phyloP scores from a whole-genome alignment of 2,888 invertebrate genomes.

The Macrosoma leucophasiata region DNA sequence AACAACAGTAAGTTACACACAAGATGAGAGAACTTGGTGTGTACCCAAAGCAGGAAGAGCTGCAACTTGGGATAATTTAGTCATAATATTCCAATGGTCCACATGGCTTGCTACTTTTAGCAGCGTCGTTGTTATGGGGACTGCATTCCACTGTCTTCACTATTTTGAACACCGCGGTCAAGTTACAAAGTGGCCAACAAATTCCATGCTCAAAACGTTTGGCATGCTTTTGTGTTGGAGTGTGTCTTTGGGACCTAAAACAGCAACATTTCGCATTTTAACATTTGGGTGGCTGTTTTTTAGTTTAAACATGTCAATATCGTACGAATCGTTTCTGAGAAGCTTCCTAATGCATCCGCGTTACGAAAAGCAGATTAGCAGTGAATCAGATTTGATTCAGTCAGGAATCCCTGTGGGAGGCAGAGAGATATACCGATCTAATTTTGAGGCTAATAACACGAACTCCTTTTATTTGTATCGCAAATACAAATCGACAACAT shows the following conservation, averaged over 20 bases:
- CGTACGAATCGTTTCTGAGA: conserved; percentile 68
- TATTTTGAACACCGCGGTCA: conserved; percentile 45
- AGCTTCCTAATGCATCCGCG: conserved; percentile 71
- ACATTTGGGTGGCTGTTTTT: conserved; percentile 66
- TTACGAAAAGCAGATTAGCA: conserved; percentile 68
- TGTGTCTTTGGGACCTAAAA: conserved; percentile 53
- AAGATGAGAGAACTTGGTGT: conserved; percentile 71
- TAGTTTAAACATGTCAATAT: conserved; percentile 67
- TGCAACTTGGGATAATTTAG: conserved; percentile 62
- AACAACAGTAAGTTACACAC: conserved; percentile 63
- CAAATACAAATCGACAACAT: conserved; percentile 61
- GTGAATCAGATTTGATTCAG: conserved; percentile 58
- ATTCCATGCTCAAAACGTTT: conserved; percentile 61
- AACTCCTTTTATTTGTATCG: conserved; percentile 67
- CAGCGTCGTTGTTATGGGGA: conserved; percentile 50
- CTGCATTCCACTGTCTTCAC: conserved; percentile 55
- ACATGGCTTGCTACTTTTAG: conserved; percentile 60
- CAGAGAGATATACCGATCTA: conserved; percentile 64
- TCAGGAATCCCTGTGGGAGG: conserved; percentile 63
- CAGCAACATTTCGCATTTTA: conserved; percentile 56
- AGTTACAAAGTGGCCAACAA: conserved; percentile 62
- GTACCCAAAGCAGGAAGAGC: conserved; percentile 58
- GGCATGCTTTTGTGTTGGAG: conserved; percentile 69
- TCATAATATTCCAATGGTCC: conserved; percentile 66
- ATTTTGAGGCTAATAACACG: conserved; percentile 67